Percentiles rank a stretch among this genome's conserved stretches.
These are phyloP conservation scores for Chromoteleia sp. DNA, from an alignment of 2,888 invertebrate species.

Conservation along the genomic window DNA sequence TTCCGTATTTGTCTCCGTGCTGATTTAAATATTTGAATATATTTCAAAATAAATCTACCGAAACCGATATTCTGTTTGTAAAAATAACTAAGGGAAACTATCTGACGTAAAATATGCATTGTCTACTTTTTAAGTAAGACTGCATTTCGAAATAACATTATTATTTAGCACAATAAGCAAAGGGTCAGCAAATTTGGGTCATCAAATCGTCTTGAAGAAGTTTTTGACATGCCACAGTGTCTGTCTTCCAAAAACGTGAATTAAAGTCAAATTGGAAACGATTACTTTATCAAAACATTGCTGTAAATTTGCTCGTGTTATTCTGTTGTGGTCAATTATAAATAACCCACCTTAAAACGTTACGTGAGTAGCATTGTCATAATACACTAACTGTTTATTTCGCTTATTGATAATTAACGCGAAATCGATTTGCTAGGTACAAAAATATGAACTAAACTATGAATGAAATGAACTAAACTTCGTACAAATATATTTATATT, in stretches of 20 bases:
- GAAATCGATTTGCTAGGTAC: background rate
- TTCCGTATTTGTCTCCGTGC: constrained; percentile 34
- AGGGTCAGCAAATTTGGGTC: constrained; percentile 30
- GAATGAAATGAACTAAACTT: background rate
- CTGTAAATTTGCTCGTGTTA: constrained; percentile 30
- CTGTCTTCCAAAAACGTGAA: constrained; percentile 13
- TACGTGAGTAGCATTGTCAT: constrained; percentile 17
- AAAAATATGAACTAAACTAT: background rate
- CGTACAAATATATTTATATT: background rate
- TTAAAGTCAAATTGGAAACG: background rate
- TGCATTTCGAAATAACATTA: constrained; percentile 16
- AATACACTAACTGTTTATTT: constrained; percentile 23
- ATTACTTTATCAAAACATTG: constrained; percentile 3
- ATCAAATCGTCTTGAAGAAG: constrained; percentile 18
- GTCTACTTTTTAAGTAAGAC: constrained; percentile 26
- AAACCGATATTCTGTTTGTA: constrained; percentile 30
- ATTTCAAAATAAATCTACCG: constrained; percentile 29
- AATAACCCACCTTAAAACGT: constrained; percentile 14
- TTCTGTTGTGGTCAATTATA: constrained; percentile 4
- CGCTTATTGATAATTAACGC: constrained; percentile 22
- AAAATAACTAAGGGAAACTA: constrained; percentile 30
- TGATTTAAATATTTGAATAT: constrained; percentile 37
- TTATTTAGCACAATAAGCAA: constrained; percentile 19
- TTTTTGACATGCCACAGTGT: background rate
- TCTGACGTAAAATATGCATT: constrained; percentile 21